Percentiles rank a stretch among this genome's conserved stretches.
phyloP scores from a whole-genome alignment of 2,888 invertebrate genomes.

The Ashinkailepas kermadecensis region DNA sequence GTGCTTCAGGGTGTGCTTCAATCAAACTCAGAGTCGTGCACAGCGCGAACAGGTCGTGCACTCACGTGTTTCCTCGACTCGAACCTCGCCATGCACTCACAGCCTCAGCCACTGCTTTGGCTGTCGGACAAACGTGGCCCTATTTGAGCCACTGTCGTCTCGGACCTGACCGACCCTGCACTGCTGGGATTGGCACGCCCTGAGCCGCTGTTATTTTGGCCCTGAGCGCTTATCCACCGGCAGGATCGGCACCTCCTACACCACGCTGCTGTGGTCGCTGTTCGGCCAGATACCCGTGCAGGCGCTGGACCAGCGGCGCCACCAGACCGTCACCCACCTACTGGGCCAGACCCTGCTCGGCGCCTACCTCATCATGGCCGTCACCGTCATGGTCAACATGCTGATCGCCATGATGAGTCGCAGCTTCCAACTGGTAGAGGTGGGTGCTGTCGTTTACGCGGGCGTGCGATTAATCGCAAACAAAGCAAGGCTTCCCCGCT shows the following conservation, averaged over 20 bases:
- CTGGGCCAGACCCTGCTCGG: constrained; percentile 44
- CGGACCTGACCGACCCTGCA: too few species aligned
- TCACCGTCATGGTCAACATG: constrained; percentile 48
- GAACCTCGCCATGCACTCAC: too few species aligned
- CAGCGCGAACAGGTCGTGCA: too few species aligned
- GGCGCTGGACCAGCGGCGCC: constrained; percentile 39
- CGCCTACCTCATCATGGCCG: constrained; percentile 45
- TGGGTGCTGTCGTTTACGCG: constrained; percentile 32
- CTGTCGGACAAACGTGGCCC: too few species aligned
- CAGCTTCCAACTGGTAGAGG: constrained; percentile 47
- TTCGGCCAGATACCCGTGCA: constrained; percentile 44
- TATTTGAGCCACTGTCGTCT: too few species aligned
- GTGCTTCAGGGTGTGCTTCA: too few species aligned
- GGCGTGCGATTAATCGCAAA: too few species aligned
- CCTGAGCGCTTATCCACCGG: constrained; percentile 16
- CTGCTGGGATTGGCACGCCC: not conserved
- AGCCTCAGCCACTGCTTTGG: too few species aligned
- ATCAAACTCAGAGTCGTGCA: too few species aligned
- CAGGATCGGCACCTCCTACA: constrained; percentile 37
- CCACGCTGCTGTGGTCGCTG: constrained; percentile 44
- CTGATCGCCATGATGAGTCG: constrained; percentile 48
- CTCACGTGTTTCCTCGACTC: not conserved
- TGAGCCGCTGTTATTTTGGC: too few species aligned
- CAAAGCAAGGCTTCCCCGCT: too few species aligned
- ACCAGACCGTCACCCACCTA: constrained; percentile 42